These are phyloP conservation scores for Rhinella marina DNA, from an alignment of 2,797 vertebrate species.

Conservation along the genomic window DNA sequence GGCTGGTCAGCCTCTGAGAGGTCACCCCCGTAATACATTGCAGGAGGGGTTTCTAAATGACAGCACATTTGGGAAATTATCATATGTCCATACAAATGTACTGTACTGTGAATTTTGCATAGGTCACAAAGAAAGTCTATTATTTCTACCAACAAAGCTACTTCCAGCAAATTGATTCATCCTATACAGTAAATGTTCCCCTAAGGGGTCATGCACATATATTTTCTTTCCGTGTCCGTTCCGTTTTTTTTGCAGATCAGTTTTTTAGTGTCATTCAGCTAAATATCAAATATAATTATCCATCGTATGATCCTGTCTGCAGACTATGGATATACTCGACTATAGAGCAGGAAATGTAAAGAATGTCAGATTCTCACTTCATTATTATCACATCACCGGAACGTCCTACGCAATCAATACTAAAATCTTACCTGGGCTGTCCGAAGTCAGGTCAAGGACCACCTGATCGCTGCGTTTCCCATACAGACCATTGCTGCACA, in stretches of 20 bases:
- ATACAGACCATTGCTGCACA: constrained; percentile 89
- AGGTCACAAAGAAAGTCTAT: no score
- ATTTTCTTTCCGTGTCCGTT: no score
- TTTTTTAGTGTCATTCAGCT: no score
- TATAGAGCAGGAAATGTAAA: not conserved
- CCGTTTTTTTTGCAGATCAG: no score
- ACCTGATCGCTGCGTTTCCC: constrained; percentile 88
- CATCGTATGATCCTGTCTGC: not conserved
- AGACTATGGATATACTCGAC: not conserved
- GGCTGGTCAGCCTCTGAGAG: not conserved
- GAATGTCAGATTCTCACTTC: not conserved
- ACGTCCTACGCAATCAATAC: no score
- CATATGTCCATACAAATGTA: not conserved
- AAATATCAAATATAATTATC: no score
- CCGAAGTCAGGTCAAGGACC: constrained; percentile 84
- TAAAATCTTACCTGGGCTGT: constrained; percentile 86
- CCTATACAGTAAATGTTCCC: not conserved
- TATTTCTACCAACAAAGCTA: no score
- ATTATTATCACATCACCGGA: not conserved
- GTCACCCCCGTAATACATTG: not conserved
- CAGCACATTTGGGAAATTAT: not conserved
- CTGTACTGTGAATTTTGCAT: not conserved
- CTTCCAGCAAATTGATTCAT: no score
- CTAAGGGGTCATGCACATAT: no score
- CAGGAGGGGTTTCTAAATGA: not conserved